Conservation (phyloP, 2,113 vertebrate genomes). For the Microtus ochrogaster region DNA sequence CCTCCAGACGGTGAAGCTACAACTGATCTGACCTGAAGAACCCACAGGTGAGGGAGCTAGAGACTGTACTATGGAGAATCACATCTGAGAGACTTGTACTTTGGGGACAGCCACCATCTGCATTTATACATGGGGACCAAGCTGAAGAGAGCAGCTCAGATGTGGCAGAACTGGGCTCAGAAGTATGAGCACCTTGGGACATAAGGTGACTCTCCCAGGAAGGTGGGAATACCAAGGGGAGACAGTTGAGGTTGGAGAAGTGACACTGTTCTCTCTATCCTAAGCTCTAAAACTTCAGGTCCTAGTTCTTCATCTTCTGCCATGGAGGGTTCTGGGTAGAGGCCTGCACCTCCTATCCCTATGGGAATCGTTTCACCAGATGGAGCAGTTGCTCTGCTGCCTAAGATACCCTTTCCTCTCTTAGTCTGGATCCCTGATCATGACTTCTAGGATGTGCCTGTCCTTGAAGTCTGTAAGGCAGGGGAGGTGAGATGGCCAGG, state of each 20-base stretch:
- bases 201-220: background rate
- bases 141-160: background rate
- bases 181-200: background rate
- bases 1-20: background rate
- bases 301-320: background rate
- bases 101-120: background rate
- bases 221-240: background rate
- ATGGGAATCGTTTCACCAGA: background rate
- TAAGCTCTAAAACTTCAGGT: background rate
- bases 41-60: background rate
- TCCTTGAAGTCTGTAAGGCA: background rate
- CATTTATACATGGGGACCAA: background rate
- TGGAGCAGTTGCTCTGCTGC: background rate
- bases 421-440: background rate
- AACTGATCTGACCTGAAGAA: background rate
- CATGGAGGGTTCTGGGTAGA: background rate
- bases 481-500: background rate
- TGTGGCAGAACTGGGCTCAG: rapidly evolving
- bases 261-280: background rate
- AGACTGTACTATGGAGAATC: background rate
- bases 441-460: background rate
- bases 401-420: background rate
- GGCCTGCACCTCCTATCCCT: background rate
- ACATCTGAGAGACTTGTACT: background rate
- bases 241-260: background rate